Base-by-base conservation (phyloP, 2,113 vertebrate species). In the Uropsilus gracilis region DNA sequence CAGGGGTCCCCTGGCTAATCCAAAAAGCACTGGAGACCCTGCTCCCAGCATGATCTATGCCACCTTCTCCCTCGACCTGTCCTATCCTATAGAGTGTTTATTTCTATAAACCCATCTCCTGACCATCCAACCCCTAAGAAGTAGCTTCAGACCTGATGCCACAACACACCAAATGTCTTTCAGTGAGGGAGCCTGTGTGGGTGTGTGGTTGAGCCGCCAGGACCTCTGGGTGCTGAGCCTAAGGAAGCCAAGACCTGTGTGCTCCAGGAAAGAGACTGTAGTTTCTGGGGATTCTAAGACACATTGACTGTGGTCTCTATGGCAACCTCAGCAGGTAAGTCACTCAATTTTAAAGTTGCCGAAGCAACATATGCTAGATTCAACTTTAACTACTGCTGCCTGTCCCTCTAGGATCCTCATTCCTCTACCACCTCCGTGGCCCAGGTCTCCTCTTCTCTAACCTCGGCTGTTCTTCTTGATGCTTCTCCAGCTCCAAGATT, bases 141-240 rank as follows among this genome's bases (percentile, higher is more conserved):
- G 63, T 32, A 69, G 42, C 42, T 68, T 53, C 26, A 61, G 30
- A 16, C 73, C 42, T 16, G 32, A 34, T 59, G 44, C 34, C 77
- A 76, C 53, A 32, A 9, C 12, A 55, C 82, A 13, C 32, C 42
- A 77, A 26, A 8, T 61, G 32, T 46, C 77, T 76, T 77, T 48
- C 17, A 26, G 4, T 0, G 10, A 64, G 84, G 34, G 24, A 10
- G 17, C 18, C 28, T 12, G 30, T 3, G 1, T 3, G n/a, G 53
- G n/a, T 39, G 44, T 50, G 7, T 48, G 32, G 37, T 46, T 53
- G 11, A 28, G 30, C 53, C 63, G 63, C 80, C 17, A 76, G 34
- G 17, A 4, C 44, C 44, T 86, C 57, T 37, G 68, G 48, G 75
- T 68, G 68, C 48, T 44, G 57, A 50, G n/a, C 55, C 18, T 28